Evolutionary conservation across 2,113 vertebrate species (phyloP).

Genomic region (Sinocyclocheilus maitianheensis): DNA sequence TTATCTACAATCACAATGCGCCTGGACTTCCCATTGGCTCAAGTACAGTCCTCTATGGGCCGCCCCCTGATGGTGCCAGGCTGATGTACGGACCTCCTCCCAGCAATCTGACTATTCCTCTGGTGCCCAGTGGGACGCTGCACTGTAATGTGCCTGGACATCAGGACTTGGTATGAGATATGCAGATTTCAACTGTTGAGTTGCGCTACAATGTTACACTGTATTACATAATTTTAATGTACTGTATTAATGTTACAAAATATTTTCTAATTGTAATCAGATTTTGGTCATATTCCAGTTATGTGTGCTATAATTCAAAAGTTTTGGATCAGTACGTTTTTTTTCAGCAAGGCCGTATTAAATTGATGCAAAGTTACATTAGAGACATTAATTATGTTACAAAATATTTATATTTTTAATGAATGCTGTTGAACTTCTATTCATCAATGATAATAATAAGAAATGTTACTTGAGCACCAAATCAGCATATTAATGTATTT

Average conservation of each 20-base stretch:
- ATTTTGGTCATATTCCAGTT: not conserved
- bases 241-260: not conserved
- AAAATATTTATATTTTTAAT: no score
- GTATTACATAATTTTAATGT: not conserved
- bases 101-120: constrained; percentile 68
- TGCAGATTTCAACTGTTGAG: not conserved
- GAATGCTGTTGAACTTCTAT: no score
- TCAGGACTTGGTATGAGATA: constrained; percentile 76
- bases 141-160: constrained; percentile 82
- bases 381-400: not conserved
- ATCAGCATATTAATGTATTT: not conserved
- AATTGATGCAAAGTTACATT: not conserved
- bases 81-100: constrained; percentile 75
- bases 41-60: constrained; percentile 75
- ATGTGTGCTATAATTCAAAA: not conserved
- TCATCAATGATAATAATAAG: not conserved
- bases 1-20: constrained; percentile 72
- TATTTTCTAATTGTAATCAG: not conserved
- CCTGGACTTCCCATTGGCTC: constrained; percentile 65
- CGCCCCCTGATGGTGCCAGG: constrained; percentile 72
- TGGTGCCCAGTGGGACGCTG: constrained; percentile 75
- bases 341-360: not conserved
- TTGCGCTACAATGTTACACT: not conserved
- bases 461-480: not conserved
- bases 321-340: not conserved